Evolutionary conservation across 2,888 invertebrate genomes (phyloP).

Genomic region (Noctua janthe): DNA sequence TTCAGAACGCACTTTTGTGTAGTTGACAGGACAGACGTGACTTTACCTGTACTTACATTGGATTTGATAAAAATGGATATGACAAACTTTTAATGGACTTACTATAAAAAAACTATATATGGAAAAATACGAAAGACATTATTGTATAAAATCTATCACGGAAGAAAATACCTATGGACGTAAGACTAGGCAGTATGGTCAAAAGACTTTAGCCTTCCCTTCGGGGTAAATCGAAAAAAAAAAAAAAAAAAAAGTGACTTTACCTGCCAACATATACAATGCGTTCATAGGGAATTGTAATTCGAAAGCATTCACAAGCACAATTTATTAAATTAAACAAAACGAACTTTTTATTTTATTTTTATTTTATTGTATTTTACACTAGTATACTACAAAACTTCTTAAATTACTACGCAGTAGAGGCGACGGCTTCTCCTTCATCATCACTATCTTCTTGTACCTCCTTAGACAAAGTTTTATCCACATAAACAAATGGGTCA

Average conservation of each 20-base stretch:
- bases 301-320: constrained; percentile 49
- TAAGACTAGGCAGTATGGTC: too few relatives aligned
- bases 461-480: constrained; percentile 79
- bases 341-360: not conserved
- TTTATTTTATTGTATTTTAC: constrained; percentile 68
- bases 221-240: too few relatives aligned
- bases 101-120: too few relatives aligned
- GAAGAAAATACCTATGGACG: too few relatives aligned
- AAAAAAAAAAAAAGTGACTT: too few relatives aligned
- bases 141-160: too few relatives aligned
- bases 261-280: constrained; percentile 51
- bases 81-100: too few relatives aligned
- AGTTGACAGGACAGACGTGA: constrained; percentile 43
- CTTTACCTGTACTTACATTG: too few relatives aligned
- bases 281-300: constrained; percentile 44
- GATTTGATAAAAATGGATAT: too few relatives aligned
- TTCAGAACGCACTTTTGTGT: constrained; percentile 51
- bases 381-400: constrained; percentile 61
- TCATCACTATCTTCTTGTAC: constrained; percentile 87
- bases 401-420: constrained; percentile 70
- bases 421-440: constrained; percentile 80
- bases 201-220: too few relatives aligned
- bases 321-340: constrained; percentile 24
- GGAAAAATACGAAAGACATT: too few relatives aligned
- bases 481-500: constrained; percentile 90